These are phyloP conservation scores for Clavelina lepadiformis DNA, from an alignment of 23 tunicate species.

Conservation along the genomic window DNA sequence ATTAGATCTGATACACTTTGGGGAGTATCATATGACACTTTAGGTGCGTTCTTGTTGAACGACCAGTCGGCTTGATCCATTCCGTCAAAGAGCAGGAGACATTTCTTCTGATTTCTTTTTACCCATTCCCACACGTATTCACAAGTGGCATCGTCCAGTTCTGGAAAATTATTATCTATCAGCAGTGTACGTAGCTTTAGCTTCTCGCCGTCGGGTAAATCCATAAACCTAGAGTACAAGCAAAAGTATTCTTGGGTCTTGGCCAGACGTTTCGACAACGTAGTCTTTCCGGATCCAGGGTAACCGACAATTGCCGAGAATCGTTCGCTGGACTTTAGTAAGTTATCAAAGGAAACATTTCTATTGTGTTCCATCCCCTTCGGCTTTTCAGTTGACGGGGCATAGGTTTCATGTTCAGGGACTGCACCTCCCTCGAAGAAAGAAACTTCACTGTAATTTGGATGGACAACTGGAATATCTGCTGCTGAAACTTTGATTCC, in stretches of 20 bases:
- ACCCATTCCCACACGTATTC: slow-evolving; percentile 14
- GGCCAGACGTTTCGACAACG: slow-evolving; percentile 9
- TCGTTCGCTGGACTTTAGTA: no score
- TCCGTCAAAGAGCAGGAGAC: slow-evolving; percentile 27
- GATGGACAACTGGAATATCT: no score
- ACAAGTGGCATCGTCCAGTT: not conserved
- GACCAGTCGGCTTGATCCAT: slow-evolving; percentile 16
- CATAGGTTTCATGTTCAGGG: no score
- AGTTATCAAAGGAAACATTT: no score
- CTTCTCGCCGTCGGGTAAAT: slow-evolving; percentile 3
- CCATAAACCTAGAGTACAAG: not conserved
- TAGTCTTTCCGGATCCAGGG: slow-evolving; percentile 41
- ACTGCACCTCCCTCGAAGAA: no score
- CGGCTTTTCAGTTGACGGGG: no score
- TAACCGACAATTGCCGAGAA: no score
- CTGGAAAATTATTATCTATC: slow-evolving; percentile 11
- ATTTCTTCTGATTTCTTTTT: not conserved
- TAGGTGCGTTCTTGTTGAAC: slow-evolving; percentile 4
- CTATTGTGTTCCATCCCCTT: no score
- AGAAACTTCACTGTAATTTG: no score
- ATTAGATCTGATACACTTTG: slow-evolving; percentile 1
- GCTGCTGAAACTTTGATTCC: no score
- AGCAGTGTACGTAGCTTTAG: slow-evolving; percentile 4
- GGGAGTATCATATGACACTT: not conserved
- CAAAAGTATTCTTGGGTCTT: not conserved